Evolutionary conservation across 2,888 invertebrate genomes (phyloP).

Genomic region (Microplitis manilae): DNA sequence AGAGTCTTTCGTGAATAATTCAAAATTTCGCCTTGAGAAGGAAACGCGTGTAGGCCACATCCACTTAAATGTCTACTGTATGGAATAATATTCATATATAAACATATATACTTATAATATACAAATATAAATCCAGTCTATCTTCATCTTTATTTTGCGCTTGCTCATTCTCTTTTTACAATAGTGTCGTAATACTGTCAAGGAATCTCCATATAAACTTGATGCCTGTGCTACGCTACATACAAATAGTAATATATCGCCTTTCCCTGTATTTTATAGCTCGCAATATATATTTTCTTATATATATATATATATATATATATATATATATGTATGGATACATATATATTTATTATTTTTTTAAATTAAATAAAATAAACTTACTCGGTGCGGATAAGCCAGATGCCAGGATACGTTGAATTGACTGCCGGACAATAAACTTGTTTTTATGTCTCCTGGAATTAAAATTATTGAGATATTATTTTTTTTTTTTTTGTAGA

Average conservation of each 20-base stretch:
- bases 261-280: background rate
- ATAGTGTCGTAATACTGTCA: constrained; percentile 19
- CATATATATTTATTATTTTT: background rate
- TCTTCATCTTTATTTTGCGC: constrained; percentile 36
- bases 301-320: too few species aligned
- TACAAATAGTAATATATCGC: background rate
- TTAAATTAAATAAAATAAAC: constrained; percentile 60
- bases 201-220: constrained; percentile 30
- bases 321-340: too few species aligned
- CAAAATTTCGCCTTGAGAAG: constrained; percentile 63
- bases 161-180: constrained; percentile 32
- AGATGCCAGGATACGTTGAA: constrained; percentile 95
- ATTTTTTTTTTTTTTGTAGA: constrained; percentile 8
- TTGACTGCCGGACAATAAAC: constrained; percentile 85
- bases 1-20: constrained; percentile 64
- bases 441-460: constrained; percentile 85
- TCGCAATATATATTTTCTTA: background rate
- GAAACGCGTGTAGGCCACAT: constrained; percentile 59
- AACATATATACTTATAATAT: background rate
- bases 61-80: constrained; percentile 46
- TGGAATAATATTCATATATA: background rate
- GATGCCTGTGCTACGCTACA: background rate
- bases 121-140: constrained; percentile 26
- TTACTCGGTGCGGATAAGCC: constrained; percentile 92
- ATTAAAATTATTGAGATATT: constrained; percentile 54